phyloP scores from a whole-genome alignment of 2,113 vertebrate genomes.

The Lepisosteus osseus region DNA sequence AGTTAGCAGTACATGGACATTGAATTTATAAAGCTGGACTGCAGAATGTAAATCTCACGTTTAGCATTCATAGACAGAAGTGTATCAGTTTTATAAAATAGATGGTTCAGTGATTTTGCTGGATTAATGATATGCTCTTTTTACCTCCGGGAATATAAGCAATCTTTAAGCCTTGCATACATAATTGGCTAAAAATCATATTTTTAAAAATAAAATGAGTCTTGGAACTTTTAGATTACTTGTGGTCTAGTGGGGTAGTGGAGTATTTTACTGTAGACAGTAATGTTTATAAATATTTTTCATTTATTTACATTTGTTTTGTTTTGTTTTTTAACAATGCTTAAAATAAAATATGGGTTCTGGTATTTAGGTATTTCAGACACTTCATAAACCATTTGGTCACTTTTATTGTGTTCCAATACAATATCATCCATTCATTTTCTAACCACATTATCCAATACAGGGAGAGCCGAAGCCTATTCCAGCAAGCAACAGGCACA shows the following conservation, averaged over 20 bases:
- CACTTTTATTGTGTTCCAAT: no score
- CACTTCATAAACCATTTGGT: no score
- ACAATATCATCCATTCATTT: no score
- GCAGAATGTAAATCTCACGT: conserved; percentile 39
- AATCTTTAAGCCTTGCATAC: conserved; percentile 29
- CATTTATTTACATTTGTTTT: no score
- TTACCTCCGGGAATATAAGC: conserved; percentile 22
- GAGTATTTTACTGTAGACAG: no score
- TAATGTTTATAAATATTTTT: no score
- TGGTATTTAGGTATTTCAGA: no score
- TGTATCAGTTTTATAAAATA: conserved; percentile 26
- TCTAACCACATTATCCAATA: no score
- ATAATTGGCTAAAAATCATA: conserved; percentile 3
- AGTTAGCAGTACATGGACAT: conserved; percentile 26
- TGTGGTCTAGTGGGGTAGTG: not conserved
- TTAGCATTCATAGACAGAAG: conserved; percentile 25
- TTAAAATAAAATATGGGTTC: no score
- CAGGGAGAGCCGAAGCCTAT: no score
- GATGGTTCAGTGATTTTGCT: conserved; percentile 26
- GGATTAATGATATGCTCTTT: conserved; percentile 29
- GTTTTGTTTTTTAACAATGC: no score
- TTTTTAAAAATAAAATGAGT: conserved; percentile 24
- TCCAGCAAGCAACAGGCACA: no score
- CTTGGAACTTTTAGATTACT: not conserved
- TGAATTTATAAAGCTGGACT: conserved; percentile 28